Percentiles rank a stretch among this genome's conserved stretches.
Evolutionary conservation across 2,888 invertebrate species (phyloP).

Genomic region (Melieria picta): DNA sequence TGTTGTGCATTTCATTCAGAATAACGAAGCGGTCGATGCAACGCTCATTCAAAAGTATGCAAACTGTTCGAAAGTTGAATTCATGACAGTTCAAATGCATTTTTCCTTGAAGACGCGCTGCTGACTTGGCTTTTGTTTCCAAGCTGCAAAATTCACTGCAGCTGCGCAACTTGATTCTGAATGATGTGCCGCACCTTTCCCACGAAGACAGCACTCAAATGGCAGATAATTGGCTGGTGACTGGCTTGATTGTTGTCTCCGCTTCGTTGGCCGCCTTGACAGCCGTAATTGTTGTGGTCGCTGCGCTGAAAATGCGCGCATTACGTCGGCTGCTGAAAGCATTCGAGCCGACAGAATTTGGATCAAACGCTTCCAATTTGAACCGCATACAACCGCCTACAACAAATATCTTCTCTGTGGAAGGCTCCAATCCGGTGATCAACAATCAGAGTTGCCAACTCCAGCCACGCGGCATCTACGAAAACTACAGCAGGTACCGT

Average conservation of each 20-base stretch:
- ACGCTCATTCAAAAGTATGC: conserved; percentile 67
- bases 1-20: conserved; percentile 71
- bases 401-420: conserved; percentile 76
- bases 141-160: conserved; percentile 65
- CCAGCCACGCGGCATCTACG: conserved; percentile 26
- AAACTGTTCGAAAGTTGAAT: background rate
- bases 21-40: conserved; percentile 68
- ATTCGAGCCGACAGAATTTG: conserved; percentile 72
- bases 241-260: conserved; percentile 69
- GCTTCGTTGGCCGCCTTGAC: conserved; percentile 69
- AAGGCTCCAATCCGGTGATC: conserved; percentile 79
- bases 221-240: conserved; percentile 66
- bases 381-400: conserved; percentile 70
- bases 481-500: conserved; percentile 39
- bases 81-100: background rate
- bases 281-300: conserved; percentile 68
- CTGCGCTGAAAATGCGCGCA: conserved; percentile 70
- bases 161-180: conserved; percentile 63
- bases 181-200: conserved; percentile 66
- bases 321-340: conserved; percentile 72
- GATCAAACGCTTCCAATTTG: conserved; percentile 71
- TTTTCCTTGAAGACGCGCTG: conserved; percentile 62
- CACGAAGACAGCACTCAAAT: conserved; percentile 57
- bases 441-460: conserved; percentile 62
- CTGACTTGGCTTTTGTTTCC: conserved; percentile 66